Conservation (phyloP, 2,888 invertebrate species). For the Aspidiotus destructor region DNA sequence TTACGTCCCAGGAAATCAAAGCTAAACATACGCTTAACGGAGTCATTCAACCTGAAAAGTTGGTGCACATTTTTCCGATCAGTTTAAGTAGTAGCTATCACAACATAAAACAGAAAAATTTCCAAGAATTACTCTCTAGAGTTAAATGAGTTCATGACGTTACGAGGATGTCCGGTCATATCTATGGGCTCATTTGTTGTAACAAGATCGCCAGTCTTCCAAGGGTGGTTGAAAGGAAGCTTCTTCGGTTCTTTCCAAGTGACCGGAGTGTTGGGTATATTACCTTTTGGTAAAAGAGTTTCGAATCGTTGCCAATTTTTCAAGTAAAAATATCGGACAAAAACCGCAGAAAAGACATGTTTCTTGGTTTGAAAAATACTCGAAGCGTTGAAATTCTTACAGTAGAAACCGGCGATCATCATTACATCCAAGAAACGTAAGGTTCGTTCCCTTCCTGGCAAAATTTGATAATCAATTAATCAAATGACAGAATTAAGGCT, state of each 20-base stretch:
- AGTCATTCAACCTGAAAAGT: slow-evolving; percentile 56
- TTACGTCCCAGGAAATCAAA: slow-evolving; percentile 56
- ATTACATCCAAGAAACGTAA: too few species aligned
- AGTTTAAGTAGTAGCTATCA: background rate
- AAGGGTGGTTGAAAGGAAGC: slow-evolving; percentile 54
- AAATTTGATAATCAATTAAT: too few species aligned
- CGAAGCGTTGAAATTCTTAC: too few species aligned
- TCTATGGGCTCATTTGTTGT: slow-evolving; percentile 48
- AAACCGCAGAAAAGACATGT: too few species aligned
- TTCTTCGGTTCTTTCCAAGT: slow-evolving; percentile 68
- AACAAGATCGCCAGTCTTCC: slow-evolving; percentile 61
- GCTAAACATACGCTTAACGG: slow-evolving; percentile 60
- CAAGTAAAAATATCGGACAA: too few species aligned
- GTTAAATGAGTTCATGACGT: slow-evolving; percentile 56
- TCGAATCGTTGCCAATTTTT: too few species aligned
- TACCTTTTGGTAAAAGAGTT: background rate
- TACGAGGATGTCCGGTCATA: slow-evolving; percentile 45
- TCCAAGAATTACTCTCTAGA: slow-evolving; percentile 52
- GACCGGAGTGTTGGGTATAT: slow-evolving; percentile 48
- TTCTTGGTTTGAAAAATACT: too few species aligned
- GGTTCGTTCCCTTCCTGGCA: too few species aligned
- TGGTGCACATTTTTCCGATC: background rate
- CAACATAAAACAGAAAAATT: background rate
- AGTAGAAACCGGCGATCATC: too few species aligned
- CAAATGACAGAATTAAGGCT: too few species aligned